phyloP scores from a whole-genome alignment of 2,113 vertebrate species.

The Ranitomeya variabilis region DNA sequence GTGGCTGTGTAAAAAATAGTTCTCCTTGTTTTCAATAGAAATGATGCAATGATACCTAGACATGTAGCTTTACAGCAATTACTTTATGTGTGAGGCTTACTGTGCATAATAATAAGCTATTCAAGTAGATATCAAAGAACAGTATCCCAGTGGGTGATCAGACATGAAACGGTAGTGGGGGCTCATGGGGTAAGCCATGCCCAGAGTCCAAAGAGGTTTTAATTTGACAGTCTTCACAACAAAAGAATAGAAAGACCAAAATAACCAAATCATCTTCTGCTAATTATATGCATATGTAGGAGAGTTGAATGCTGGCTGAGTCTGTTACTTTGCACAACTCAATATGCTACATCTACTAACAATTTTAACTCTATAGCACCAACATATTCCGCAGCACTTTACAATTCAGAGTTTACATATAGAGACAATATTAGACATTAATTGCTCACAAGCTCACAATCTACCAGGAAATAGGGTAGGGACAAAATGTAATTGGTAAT shows the following conservation, averaged over 20 bases:
- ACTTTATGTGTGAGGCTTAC: conserved; percentile 8
- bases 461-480: too few relatives aligned
- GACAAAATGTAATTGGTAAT: too few relatives aligned
- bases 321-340: not conserved
- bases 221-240: not conserved
- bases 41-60: not conserved
- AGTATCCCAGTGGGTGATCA: conserved; percentile 10
- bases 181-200: not conserved
- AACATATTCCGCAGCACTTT: too few relatives aligned
- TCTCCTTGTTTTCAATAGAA: not conserved
- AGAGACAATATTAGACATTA: too few relatives aligned
- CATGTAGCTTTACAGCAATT: not conserved
- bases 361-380: not conserved
- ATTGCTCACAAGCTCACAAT: too few relatives aligned
- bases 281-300: not conserved
- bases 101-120: conserved; percentile 11
- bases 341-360: not conserved
- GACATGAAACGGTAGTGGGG: conserved; percentile 7
- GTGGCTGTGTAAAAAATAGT: not conserved
- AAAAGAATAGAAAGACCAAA: not conserved
- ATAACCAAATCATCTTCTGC: not conserved
- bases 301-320: not conserved
- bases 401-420: too few relatives aligned
- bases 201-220: not conserved
- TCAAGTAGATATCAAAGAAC: conserved; percentile 16